These are phyloP conservation scores for Pseudomyrmex cubaensis DNA, from an alignment of 1,140 invertebrate genomes.

Conservation along the genomic window DNA sequence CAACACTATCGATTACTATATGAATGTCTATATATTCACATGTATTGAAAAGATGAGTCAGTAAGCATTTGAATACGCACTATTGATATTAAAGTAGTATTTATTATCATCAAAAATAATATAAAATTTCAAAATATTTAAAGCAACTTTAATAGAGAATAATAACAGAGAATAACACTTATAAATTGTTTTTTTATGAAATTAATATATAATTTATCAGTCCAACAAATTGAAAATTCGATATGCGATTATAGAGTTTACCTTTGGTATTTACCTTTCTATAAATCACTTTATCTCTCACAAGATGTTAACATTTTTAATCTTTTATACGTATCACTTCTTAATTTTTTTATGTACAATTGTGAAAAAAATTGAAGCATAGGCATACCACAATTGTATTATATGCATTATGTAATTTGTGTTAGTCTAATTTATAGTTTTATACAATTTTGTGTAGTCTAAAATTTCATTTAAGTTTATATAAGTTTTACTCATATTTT, in stretches of 20 bases:
- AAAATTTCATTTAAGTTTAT: slow-evolving; percentile 62
- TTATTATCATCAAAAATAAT: slow-evolving; percentile 37
- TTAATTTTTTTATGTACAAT: slow-evolving; percentile 45
- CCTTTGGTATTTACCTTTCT: slow-evolving; percentile 78
- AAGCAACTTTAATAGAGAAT: slow-evolving; percentile 43
- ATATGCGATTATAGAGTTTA: slow-evolving; percentile 70
- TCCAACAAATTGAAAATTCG: slow-evolving; percentile 64
- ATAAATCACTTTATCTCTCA: slow-evolving; percentile 46
- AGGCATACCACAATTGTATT: slow-evolving; percentile 66
- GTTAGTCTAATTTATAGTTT: no score
- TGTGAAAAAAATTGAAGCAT: neutral
- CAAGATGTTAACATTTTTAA: slow-evolving; percentile 42
- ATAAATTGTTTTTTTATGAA: slow-evolving; percentile 53
- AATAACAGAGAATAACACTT: slow-evolving; percentile 31
- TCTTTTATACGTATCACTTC: neutral
- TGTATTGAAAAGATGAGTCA: slow-evolving; percentile 61
- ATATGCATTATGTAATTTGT: slow-evolving; percentile 61
- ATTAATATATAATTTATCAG: slow-evolving; percentile 66
- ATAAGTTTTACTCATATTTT: neutral
- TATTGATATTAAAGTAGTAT: slow-evolving; percentile 61
- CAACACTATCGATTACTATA: slow-evolving; percentile 64
- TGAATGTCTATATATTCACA: slow-evolving; percentile 74
- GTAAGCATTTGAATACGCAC: slow-evolving; percentile 62
- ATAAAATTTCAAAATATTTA: slow-evolving; percentile 50
- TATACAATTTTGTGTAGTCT: no score